Percentiles rank a stretch among this genome's conserved stretches.
Evolutionary conservation across 2,888 invertebrate species (phyloP).

Genomic region (Ischnus inquisitorius): DNA sequence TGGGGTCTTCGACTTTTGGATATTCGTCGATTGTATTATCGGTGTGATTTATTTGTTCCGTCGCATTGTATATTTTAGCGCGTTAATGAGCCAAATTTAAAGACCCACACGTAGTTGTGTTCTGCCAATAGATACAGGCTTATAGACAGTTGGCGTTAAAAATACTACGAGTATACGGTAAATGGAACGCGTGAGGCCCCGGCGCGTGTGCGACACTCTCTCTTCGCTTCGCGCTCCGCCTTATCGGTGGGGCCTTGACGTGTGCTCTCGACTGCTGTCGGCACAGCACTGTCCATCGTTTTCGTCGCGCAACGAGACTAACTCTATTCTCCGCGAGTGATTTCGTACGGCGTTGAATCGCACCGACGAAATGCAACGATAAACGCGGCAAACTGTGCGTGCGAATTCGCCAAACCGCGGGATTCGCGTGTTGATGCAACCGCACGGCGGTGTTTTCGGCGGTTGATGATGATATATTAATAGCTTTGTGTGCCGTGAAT

Average conservation of each 20-base stretch:
- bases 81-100: not conserved
- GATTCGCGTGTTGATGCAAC: too few relatives aligned
- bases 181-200: slow-evolving; percentile 29
- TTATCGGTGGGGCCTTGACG: slow-evolving; percentile 32
- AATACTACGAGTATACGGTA: slow-evolving; percentile 27
- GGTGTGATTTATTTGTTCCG: not conserved
- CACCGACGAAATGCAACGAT: slow-evolving; percentile 24
- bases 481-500: not conserved
- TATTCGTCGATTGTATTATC: not conserved
- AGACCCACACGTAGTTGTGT: not conserved
- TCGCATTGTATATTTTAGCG: not conserved
- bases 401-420: not conserved
- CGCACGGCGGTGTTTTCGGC: too few relatives aligned
- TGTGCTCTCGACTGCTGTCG: slow-evolving; percentile 46
- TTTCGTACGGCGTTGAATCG: slow-evolving; percentile 11
- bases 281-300: slow-evolving; percentile 44
- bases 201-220: not conserved
- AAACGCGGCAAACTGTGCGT: not conserved
- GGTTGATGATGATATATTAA: not conserved
- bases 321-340: not conserved
- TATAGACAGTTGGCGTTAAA: slow-evolving; percentile 1
- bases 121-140: not conserved
- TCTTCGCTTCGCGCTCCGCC: slow-evolving; percentile 28
- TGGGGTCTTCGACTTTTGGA: not conserved
- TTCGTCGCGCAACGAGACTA: slow-evolving; percentile 24